Conservation (phyloP, 2,888 invertebrate genomes). For the Chymomyza fuscimana region DNA sequence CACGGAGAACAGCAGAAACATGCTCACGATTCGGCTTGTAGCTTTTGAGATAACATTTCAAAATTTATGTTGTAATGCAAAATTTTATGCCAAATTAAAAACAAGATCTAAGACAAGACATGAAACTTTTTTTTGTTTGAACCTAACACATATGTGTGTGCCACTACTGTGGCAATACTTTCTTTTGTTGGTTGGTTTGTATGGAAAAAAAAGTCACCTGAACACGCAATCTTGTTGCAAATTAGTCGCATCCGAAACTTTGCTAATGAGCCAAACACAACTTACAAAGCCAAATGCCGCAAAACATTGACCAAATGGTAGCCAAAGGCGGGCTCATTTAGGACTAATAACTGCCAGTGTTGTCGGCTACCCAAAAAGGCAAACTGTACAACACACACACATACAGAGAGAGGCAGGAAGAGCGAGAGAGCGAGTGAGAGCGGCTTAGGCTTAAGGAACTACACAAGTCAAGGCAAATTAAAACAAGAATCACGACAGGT, state of each 20-base stretch:
- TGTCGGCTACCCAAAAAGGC: conserved; percentile 35
- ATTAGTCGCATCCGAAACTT: conserved; percentile 34
- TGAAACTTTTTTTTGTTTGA: neutral
- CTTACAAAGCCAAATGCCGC: conserved; percentile 4
- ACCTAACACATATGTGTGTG: neutral
- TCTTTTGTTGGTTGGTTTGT: neutral
- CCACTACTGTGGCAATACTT: neutral
- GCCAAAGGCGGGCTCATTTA: conserved; percentile 45
- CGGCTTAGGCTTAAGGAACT: conserved; percentile 55
- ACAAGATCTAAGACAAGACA: conserved; percentile 40
- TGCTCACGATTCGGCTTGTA: conserved; percentile 61
- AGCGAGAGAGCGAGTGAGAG: conserved; percentile 7
- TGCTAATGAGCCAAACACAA: conserved; percentile 70
- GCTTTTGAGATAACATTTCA: conserved; percentile 54
- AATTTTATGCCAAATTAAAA: conserved; percentile 11
- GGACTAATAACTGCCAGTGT: conserved; percentile 67
- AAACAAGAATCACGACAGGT: conserved; percentile 76
- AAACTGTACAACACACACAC: conserved; percentile 12
- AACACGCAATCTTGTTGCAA: conserved; percentile 22
- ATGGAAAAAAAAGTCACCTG: conserved; percentile 10
- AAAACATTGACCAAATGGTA: neutral
- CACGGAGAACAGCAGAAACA: conserved; percentile 34
- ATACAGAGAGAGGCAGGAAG: conserved; percentile 19
- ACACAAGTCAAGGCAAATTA: conserved; percentile 76
- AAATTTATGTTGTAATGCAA: conserved; percentile 58